Evolutionary conservation across 2,113 vertebrate genomes (phyloP), one percentile per base, ranked within the genome.

Genomic region (Pterophyllum scalare): DNA sequence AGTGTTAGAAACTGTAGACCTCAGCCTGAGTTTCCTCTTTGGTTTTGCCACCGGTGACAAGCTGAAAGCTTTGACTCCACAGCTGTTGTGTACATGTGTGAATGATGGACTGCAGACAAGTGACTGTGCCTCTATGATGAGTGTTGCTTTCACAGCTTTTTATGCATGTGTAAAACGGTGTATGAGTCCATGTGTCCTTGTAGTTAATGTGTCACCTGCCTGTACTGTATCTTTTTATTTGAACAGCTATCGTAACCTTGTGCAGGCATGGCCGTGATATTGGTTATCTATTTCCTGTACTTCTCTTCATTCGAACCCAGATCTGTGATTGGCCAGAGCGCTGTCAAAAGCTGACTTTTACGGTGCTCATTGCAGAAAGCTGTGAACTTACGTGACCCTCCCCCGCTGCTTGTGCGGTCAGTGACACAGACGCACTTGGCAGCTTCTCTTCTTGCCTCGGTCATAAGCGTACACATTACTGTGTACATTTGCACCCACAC

Each of bases 361-460:
- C 80, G 59, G 60, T 88, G 88, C 82, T 89, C 86, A 62, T 76
- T 77, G 84, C 90, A 87, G 81, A 91, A 83, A 87, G 89, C 87
- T 61, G 77, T 94, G 93, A 95, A 96, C 94, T 93, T 92, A 87
- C 84, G 22, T 93, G 94, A 96, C 95, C 95, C 89, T 31, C 8
- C 35, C 35, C 88, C 26, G 81, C 90, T 94, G 93, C 91, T 92
- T 84, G 88, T 94, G 93, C 54, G 83, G 90, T 94, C 94, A 94
- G 80, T 91, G 92, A 90, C 88, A 93, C 93, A 90, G 92, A 89
- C 89, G 84, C 88, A 78, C 86, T 93, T 92, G 89, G 91, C 94
- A 92, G 87, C 85, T 91, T 92, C 88, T 85, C 88, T 56, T 79
- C 81, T 77, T 90, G 81, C 84, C 87, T 83, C 81, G 10, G 87